Evolutionary conservation across 2,797 vertebrate genomes (phyloP), one percentile per base, ranked within the genome.

Genomic region (Gymnodraco acuticeps): DNA sequence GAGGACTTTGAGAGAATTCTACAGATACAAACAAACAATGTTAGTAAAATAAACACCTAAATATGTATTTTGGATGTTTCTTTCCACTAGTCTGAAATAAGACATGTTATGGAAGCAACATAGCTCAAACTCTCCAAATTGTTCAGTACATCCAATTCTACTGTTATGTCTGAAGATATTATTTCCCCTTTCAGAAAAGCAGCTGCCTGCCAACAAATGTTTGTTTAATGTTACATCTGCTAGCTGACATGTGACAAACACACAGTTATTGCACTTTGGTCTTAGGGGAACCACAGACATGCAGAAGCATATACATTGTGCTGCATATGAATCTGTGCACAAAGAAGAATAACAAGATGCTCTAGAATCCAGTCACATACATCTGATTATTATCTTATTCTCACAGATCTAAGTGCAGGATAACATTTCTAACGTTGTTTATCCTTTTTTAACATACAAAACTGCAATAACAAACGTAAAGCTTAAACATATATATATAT

Each of bases 201-300:
- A 84, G 76, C 80, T 86, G 72, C 56, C 65, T 65, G 58, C 27
- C 47, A 53, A 23, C 13, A 54, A 73, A 13, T 82, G 75, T 83
- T 71, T 83, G 73, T 63, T 75, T 42, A 67, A 51, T 27, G 74
- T 58, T 67, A 54, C 17, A 64, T 64, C 54, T 64, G 61, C 56
- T 62, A 17, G 15, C 55, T 85, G 70, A 80, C 77, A 71, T 78
- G 58, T 70, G 27, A 82, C 71, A 77, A 75, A 77, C 31, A 69
- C 43, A 66, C 47, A 33, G 16, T 69, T 67, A 60, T 52, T 82
- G 79, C 59, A 82, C 70, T 86, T 83, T 84, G 62, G 62, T 77
- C 66, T 78, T 43, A 19, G 15, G 48, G 72, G 74, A 78, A 33
- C 13, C 4, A 45, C 45, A 69, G 71, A 31, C 43, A 73, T 70